Conservation (phyloP, 92 coral and sea anemone genomes). For the Galaxea fascicularis region DNA sequence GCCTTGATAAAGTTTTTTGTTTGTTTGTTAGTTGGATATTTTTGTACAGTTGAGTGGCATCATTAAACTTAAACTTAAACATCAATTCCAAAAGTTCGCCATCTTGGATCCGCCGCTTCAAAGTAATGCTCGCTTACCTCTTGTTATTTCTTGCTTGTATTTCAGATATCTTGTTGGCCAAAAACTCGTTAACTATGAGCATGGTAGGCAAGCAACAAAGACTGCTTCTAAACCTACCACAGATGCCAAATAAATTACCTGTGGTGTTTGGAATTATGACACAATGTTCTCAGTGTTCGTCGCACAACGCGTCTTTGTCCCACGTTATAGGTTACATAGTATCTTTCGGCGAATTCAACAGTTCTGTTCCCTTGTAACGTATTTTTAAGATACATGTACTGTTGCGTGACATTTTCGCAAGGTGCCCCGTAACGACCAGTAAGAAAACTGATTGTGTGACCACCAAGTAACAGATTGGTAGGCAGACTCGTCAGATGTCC, state of each 20-base stretch:
- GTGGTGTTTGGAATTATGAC: background rate
- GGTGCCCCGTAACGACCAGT: too few relatives aligned
- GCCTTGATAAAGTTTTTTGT: too few relatives aligned
- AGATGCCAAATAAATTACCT: conserved; percentile 7
- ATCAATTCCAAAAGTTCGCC: background rate
- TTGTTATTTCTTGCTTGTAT: background rate
- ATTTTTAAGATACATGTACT: too few relatives aligned
- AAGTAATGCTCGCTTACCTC: background rate
- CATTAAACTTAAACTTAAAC: too few relatives aligned
- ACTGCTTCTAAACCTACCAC: conserved; percentile 4
- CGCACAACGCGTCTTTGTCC: too few relatives aligned
- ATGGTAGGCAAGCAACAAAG: conserved; percentile 43
- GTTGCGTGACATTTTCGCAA: background rate
- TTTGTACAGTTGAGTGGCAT: too few relatives aligned
- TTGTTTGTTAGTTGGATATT: too few relatives aligned
- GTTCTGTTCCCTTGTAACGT: too few relatives aligned
- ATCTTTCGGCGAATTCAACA: too few relatives aligned
- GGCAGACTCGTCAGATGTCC: background rate
- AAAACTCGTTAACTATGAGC: conserved; percentile 94
- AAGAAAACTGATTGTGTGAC: background rate
- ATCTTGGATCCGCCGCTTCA: background rate
- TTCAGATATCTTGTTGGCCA: conserved; percentile 93
- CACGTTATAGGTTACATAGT: too few relatives aligned
- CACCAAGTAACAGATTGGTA: background rate
- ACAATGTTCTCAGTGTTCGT: too few relatives aligned